Evolutionary conservation across 1,140 invertebrate species (phyloP).

Genomic region (Gerris buenoi): DNA sequence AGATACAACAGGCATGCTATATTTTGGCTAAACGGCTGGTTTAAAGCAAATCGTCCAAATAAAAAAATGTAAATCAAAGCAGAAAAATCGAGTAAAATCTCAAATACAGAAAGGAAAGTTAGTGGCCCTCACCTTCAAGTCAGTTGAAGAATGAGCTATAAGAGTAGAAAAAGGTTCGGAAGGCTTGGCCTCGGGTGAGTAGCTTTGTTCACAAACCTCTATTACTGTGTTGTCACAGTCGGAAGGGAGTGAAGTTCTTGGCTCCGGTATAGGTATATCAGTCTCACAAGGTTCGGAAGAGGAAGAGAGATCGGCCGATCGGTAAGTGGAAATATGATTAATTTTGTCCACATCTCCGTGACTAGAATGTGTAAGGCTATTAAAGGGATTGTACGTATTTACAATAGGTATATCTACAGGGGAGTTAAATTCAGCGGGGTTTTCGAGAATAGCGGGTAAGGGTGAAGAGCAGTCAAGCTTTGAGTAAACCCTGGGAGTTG

Average conservation of each 20-base stretch:
- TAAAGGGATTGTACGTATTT: conserved; percentile 3
- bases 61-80: too few relatives aligned
- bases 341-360: background rate
- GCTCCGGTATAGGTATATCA: background rate
- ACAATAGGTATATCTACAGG: conserved; percentile 10
- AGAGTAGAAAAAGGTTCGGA: background rate
- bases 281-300: background rate
- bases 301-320: background rate
- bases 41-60: too few relatives aligned
- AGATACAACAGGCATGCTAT: too few relatives aligned
- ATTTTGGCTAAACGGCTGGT: too few relatives aligned
- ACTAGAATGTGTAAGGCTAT: background rate
- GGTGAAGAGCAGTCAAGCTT: conserved; percentile 10
- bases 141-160: background rate
- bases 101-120: background rate
- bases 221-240: background rate
- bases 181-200: background rate
- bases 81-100: too few relatives aligned
- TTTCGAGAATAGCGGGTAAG: conserved; percentile 16
- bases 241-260: background rate
- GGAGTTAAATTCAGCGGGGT: conserved; percentile 14
- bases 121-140: background rate
- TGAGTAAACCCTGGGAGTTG: conserved; percentile 8
- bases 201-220: background rate
- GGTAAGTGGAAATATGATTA: background rate